phyloP scores from a whole-genome alignment of 2,113 vertebrate genomes.

The Callipepla squamata region DNA sequence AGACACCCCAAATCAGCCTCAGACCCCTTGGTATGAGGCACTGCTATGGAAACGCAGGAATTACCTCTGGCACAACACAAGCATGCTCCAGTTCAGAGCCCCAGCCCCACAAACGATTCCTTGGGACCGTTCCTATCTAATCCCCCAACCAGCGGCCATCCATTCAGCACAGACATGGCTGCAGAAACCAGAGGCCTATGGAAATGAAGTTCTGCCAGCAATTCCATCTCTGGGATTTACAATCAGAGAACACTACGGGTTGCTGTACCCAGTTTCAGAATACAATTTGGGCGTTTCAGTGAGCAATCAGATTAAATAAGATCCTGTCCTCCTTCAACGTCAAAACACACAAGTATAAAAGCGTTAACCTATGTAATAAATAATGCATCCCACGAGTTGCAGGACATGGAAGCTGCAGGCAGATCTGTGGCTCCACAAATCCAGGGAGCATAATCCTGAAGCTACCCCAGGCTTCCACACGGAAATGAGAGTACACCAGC shows the following conservation, averaged over 20 bases:
- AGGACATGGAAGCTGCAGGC: slow-evolving; percentile 15
- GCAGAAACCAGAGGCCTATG: background rate
- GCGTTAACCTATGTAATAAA: background rate
- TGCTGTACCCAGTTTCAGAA: background rate
- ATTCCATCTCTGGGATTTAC: background rate
- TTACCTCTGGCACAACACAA: background rate
- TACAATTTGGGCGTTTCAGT: background rate
- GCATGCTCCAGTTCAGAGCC: background rate
- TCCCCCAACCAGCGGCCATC: background rate
- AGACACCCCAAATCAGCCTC: background rate
- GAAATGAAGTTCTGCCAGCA: background rate
- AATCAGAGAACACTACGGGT: background rate
- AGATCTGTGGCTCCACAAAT: background rate
- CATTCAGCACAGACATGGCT: background rate
- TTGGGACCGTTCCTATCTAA: background rate
- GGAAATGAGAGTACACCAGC: background rate
- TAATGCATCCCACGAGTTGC: background rate
- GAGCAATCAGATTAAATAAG: background rate
- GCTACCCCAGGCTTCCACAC: background rate
- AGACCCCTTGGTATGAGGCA: background rate
- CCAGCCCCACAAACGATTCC: background rate
- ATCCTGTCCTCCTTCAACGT: background rate
- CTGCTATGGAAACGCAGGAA: background rate
- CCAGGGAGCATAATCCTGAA: background rate
- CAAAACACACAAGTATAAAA: slow-evolving; percentile 5